Evolutionary conservation across 2,113 vertebrate genomes (phyloP), one percentile per base, ranked within the genome.

Genomic region (Lichenostomus cassidix): DNA sequence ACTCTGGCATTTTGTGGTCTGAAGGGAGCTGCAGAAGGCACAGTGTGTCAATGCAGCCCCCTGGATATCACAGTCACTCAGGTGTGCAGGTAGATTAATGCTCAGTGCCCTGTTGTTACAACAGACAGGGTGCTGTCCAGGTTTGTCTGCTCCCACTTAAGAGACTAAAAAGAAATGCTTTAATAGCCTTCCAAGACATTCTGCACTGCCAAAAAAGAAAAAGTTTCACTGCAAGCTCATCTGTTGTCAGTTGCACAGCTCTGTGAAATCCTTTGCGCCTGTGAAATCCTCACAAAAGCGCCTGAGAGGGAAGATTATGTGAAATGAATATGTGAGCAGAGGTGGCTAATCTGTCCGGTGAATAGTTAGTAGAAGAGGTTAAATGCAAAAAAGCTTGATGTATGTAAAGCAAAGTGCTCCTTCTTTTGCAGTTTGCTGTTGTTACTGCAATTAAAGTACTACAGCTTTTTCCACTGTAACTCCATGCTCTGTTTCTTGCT

Each of bases 1-100:
- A 10, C 17, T 14, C 1, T 0, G 47, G 17, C 7, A 28, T 70
- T 82, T 58, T 73, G 47, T 2, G 5, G 23, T 62, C 55, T 46
- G 69, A 42, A 23, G 12, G 25, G 56, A 67, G 56, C 58, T 76
- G 42, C 23, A 75, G 64, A 39, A 55, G 31, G 22, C 37, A 22
- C 49, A 13, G 19, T 1, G 1, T 7, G 17, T 31, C 47, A 55
- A 1, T 0, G 0, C 55, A 65, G 9, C 4, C 2, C 29, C 39
- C 41, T 35, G 62, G 9, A 29, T 41, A 28, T 33, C 58, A 23
- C 44, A n/a, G 58, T 19, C 8, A 7, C 46, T 65, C 49, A 23
- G 22, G n/a, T 0, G 0, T 18, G 53, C 35, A 22, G 78, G 78
- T 44, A 28, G 31, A 47, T 27, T 18, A 37, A 47, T 2, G 24